Base-by-base conservation (phyloP, 1,140 invertebrate species). In the Bombus turneri region DNA sequence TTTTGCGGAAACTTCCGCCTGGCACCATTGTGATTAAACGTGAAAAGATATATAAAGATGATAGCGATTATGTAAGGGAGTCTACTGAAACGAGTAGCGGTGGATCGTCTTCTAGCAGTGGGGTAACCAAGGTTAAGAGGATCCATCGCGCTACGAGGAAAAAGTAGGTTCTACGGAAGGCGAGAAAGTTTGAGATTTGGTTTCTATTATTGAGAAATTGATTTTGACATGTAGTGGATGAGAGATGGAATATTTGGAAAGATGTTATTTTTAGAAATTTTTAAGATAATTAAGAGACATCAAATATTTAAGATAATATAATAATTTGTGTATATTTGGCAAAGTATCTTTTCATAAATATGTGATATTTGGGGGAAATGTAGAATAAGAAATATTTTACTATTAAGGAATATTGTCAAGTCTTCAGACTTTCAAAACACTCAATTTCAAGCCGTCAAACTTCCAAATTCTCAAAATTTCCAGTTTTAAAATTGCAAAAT, bases 1-100 rank as follows among this genome's bases (percentile, higher is more conserved):
- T 86, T 18, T 5, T 89, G 4, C 85, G 69, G 28, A 89, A 89
- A 18, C 43, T 89, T 8, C 73, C 93, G 13, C 83, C 91, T 0
- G 92, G 87, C 6, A 92, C 91, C 3, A 77, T 94, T 34, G 69
- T 92, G 9, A 91, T 91, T 25, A 91, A 91, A 31, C 92, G 92
- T 31, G 82, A 92, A 0, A 77, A 76, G 39, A 79, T 25, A 25
- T 71, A 74, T 12, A 78, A 83, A 3, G 75, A 90, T 3, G 84
- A 90, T 53, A 88, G 85, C 34, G 88, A 91, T 66, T 87, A 87
- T n/a, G 76, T 80, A 1, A 73, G 85, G 15, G 89, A 91, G 15
- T 87, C 86, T 25, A 89, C 75, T 5, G 90, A 90, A 22, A 92
- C 84, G 0, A 90, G 88, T 34, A 92, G 86, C n/a, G 91, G 87